Base-by-base conservation (phyloP, 2,888 invertebrate species). In the Diarsia dahlii region DNA sequence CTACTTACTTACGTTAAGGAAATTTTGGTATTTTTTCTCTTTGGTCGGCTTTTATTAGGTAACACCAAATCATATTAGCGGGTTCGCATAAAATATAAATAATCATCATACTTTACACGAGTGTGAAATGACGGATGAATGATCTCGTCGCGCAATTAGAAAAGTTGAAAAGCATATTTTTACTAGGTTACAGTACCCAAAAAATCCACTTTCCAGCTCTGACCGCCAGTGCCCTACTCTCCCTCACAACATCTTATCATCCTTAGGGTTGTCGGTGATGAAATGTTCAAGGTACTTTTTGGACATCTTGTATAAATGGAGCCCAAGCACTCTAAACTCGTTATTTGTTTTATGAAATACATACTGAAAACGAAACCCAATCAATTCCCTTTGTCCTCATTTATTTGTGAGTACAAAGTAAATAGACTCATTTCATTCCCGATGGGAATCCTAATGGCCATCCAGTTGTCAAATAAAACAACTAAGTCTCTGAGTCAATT, bases 401-500 rank as follows among this genome's bases (percentile, higher is more conserved):
- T 8, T 45, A 18, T 76, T 65, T 76, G 45, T n/a, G 18, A 15
- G 15, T 10, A 20, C 34, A 52, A 15, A 2, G 65, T 52, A 34
- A 62, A 15, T 34, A 23, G 23, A 28, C 50, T 20, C 13, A 45
- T 50, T 63, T n/a, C 48, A 5, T 39, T 56, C 78, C 48, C n/a
- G 13, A 56, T 56, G n/a, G n/a, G 15, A 13, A 15, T n/a, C 1
- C n/a, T 78, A 18, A 9, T 15, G 8, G 18, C 9, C 20, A 48
- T 48, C 23, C 15, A 28, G 13, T n/a, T 15, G 9, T n/a, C n/a
- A 52, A 52, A 45, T 15, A 64, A 60, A 63, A 20, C 28, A 23
- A 54, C 50, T 39, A 28, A 71, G 5, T 20, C 28, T 75, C 63
- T 50, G 54, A 56, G 39, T 20, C 20, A 28, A 60, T 45, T 78